Percentiles rank a stretch among this genome's conserved stretches.
Evolutionary conservation across 2,888 invertebrate genomes (phyloP).

Genomic region (Liodrosophila aerea): DNA sequence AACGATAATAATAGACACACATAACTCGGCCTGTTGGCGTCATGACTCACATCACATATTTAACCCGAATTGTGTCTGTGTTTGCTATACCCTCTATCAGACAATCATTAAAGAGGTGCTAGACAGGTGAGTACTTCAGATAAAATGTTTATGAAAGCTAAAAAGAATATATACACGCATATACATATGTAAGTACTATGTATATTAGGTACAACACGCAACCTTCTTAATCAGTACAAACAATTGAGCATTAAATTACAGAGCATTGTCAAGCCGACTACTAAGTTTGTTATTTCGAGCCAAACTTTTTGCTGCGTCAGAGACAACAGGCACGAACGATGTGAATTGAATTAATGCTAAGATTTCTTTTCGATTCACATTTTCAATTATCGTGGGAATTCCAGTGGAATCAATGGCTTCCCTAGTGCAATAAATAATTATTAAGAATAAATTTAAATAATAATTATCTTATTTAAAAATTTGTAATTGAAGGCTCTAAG

Average conservation of each 20-base stretch:
- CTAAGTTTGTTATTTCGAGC: not conserved
- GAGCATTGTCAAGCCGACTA: constrained; percentile 11
- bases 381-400: constrained; percentile 23
- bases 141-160: not conserved
- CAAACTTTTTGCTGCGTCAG: constrained; percentile 27
- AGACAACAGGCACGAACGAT: not conserved
- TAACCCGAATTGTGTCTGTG: not conserved
- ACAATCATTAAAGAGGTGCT: not conserved
- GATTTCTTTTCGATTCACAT: constrained; percentile 6
- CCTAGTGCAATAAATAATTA: too few relatives aligned
- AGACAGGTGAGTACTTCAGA: too few relatives aligned
- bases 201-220: not conserved
- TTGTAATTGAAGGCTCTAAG: too few relatives aligned
- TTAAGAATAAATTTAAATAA: too few relatives aligned
- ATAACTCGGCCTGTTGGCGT: not conserved
- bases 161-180: not conserved
- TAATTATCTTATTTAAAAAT: too few relatives aligned
- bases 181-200: not conserved
- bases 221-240: too few relatives aligned
- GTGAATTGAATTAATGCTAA: not conserved
- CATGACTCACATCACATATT: constrained; percentile 6
- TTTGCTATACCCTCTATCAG: not conserved
- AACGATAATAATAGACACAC: not conserved
- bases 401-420: not conserved
- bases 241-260: too few relatives aligned